Conservation (phyloP, 2,888 invertebrate genomes). For the Stenodema calcarata region DNA sequence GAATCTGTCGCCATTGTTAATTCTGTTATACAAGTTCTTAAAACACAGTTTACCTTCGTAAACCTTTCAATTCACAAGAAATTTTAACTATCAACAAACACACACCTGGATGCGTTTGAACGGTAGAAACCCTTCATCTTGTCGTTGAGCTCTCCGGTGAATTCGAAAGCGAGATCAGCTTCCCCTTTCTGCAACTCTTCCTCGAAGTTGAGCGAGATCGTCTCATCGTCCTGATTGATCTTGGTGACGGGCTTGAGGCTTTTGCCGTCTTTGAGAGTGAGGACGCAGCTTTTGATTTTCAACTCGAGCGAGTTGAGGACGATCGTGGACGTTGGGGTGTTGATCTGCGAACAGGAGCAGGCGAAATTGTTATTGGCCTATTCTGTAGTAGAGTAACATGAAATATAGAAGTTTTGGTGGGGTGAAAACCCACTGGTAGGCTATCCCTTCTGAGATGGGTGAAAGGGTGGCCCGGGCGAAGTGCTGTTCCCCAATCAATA, state of each 20-base stretch:
- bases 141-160: slow-evolving; percentile 87
- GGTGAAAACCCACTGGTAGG: too few species aligned
- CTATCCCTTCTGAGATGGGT: too few species aligned
- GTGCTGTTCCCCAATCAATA: too few species aligned
- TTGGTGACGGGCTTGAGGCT: slow-evolving; percentile 60
- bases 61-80: too few species aligned
- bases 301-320: slow-evolving; percentile 81
- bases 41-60: too few species aligned
- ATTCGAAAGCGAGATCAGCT: slow-evolving; percentile 70
- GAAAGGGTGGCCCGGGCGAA: too few species aligned
- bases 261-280: slow-evolving; percentile 54
- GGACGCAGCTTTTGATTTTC: slow-evolving; percentile 67
- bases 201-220: slow-evolving; percentile 71
- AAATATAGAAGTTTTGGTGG: too few species aligned
- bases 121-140: slow-evolving; percentile 96
- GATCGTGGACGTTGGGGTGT: slow-evolving; percentile 71
- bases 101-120: slow-evolving; percentile 70
- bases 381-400: too few species aligned
- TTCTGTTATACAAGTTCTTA: too few species aligned
- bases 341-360: slow-evolving; percentile 68
- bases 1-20: too few species aligned
- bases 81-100: neutral
- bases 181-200: slow-evolving; percentile 68
- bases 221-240: slow-evolving; percentile 70
- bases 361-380: too few species aligned